A percentile compares a stretch with the other conserved stretches of the same genome.
Conservation (phyloP, 2,113 vertebrate genomes). For the Nanorana parkeri region DNA sequence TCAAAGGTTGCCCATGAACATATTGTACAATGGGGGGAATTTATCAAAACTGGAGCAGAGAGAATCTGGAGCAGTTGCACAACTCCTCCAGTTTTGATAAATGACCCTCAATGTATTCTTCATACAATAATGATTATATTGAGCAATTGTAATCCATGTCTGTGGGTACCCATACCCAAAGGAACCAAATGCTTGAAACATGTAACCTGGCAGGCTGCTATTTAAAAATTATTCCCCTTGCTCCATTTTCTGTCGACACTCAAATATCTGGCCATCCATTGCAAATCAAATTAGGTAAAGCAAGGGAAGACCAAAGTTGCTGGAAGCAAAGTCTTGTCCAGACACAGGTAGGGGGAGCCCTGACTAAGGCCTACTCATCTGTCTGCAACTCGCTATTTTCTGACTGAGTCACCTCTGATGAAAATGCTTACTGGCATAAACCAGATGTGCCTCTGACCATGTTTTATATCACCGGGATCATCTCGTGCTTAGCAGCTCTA, state of each 20-base stretch:
- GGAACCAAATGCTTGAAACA: too few relatives aligned
- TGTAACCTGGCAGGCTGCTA: too few relatives aligned
- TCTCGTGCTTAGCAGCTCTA: background rate
- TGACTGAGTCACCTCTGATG: constrained; percentile 23
- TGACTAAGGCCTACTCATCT: constrained; percentile 32
- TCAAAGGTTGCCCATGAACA: too few relatives aligned
- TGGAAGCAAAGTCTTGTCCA: background rate
- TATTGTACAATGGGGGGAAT: too few relatives aligned
- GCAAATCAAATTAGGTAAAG: background rate
- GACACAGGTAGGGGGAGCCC: constrained; percentile 11
- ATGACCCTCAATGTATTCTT: too few relatives aligned
- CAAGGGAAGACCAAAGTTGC: background rate
- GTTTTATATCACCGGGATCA: constrained; percentile 20
- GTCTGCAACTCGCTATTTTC: constrained; percentile 23
- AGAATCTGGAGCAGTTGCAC: too few relatives aligned
- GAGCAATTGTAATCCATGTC: too few relatives aligned
- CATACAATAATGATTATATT: too few relatives aligned
- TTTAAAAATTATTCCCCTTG: too few relatives aligned
- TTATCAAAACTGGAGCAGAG: too few relatives aligned
- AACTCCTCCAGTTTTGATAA: too few relatives aligned
- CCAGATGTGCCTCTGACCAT: background rate
- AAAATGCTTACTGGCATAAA: constrained; percentile 35
- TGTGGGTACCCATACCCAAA: too few relatives aligned
- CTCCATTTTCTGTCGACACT: background rate
- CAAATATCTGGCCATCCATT: background rate